These are phyloP conservation scores for Pangasius sanitwongsei DNA, from an alignment of 2,797 vertebrate species.

Conservation along the genomic window DNA sequence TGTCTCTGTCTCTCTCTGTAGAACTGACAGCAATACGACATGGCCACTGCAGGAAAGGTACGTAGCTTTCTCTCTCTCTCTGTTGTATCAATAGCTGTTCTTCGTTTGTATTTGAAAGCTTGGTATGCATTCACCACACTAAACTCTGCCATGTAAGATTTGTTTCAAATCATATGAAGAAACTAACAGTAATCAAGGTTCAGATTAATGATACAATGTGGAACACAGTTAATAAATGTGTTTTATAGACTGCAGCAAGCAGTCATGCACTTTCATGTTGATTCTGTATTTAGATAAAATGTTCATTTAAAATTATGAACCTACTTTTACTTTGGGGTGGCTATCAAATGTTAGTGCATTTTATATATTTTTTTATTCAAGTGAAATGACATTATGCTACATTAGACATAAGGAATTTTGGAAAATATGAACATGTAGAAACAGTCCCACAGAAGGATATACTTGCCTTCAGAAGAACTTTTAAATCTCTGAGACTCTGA, in stretches of 20 bases:
- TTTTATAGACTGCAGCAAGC: not conserved
- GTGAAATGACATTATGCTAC: not conserved
- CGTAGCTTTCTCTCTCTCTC: slow-evolving; percentile 35
- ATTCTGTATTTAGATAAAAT: not conserved
- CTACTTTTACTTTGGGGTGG: not conserved
- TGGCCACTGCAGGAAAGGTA: slow-evolving; percentile 73
- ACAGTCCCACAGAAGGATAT: not conserved
- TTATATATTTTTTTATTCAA: not conserved
- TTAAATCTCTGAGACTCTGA: not conserved
- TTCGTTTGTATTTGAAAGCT: not conserved
- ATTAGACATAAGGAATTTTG: not conserved
- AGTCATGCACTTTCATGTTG: not conserved
- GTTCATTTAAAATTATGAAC: not conserved
- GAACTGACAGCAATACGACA: slow-evolving; percentile 42
- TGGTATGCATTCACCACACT: not conserved
- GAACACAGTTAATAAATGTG: not conserved
- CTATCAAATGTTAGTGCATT: not conserved
- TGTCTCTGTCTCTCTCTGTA: not conserved
- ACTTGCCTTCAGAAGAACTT: not conserved
- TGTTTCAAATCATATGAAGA: too few relatives aligned
- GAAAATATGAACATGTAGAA: not conserved
- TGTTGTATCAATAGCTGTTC: not conserved
- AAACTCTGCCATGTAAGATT: not conserved
- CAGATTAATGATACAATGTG: not conserved
- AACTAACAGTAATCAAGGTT: too few relatives aligned